These are phyloP conservation scores for Tyrophagus putrescentiae DNA, from an alignment of 1,140 invertebrate species.

Conservation along the genomic window DNA sequence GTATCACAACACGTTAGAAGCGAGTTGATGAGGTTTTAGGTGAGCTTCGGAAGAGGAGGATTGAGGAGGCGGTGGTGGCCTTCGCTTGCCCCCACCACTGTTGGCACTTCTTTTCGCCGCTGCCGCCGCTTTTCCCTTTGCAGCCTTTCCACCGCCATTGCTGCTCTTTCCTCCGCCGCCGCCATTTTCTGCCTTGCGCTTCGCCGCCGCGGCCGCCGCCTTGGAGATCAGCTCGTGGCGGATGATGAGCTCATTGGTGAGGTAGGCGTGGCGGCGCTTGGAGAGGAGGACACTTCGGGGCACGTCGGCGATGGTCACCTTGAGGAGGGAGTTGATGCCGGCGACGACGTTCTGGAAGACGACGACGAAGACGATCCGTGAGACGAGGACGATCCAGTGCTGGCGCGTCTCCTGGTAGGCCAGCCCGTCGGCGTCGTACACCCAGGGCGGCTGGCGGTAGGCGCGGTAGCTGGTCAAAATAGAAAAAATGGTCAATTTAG, in stretches of 20 bases:
- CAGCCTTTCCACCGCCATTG: too few relatives aligned
- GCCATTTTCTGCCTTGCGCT: too few relatives aligned
- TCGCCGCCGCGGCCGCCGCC: too few relatives aligned
- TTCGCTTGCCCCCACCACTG: too few relatives aligned
- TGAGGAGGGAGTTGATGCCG: constrained; percentile 60
- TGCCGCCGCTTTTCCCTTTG: too few relatives aligned
- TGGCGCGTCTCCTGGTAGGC: constrained; percentile 53
- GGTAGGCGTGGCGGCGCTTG: constrained; percentile 65
- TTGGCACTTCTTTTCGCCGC: too few relatives aligned
- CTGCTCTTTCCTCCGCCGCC: too few relatives aligned
- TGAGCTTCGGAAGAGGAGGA: too few relatives aligned
- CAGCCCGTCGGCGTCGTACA: background rate
- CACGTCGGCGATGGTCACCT: constrained; percentile 73
- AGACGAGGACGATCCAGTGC: constrained; percentile 83
- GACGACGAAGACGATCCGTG: constrained; percentile 71
- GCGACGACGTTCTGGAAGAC: constrained; percentile 81
- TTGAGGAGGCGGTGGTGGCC: too few relatives aligned
- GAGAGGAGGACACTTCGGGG: constrained; percentile 53
- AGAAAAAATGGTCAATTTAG: background rate
- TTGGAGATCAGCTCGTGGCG: constrained; percentile 58
- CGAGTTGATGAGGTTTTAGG: too few relatives aligned
- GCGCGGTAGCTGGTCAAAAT: background rate
- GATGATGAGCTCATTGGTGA: constrained; percentile 78
- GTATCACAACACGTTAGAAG: too few relatives aligned
- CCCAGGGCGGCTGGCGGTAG: background rate